These are phyloP conservation scores for Lepidotrigona ventralis DNA, from an alignment of 1,140 invertebrate species.

Conservation along the genomic window DNA sequence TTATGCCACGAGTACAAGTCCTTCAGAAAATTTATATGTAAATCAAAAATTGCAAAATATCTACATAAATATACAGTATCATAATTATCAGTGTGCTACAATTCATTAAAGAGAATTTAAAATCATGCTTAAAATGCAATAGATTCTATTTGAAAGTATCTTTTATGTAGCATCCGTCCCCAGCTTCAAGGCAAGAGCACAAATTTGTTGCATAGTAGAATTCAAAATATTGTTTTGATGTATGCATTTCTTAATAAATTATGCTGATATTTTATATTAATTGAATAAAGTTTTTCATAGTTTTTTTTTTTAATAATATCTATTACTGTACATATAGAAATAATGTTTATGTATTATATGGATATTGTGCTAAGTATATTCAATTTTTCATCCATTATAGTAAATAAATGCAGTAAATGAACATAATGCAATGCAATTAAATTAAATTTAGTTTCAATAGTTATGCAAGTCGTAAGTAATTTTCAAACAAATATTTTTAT, in stretches of 20 bases:
- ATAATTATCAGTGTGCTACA: slow-evolving; percentile 18
- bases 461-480: background rate
- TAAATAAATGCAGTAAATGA: slow-evolving; percentile 30
- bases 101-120: slow-evolving; percentile 6
- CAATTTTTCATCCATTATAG: slow-evolving; percentile 18
- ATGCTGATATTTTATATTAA: background rate
- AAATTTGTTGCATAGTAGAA: slow-evolving; percentile 24
- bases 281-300: slow-evolving; percentile 10
- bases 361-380: slow-evolving; percentile 16
- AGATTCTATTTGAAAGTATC: slow-evolving; percentile 10
- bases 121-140: slow-evolving; percentile 5
- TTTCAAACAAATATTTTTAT: background rate
- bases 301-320: slow-evolving; percentile 1
- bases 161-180: slow-evolving; percentile 39
- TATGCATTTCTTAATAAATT: slow-evolving; percentile 28
- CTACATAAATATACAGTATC: background rate
- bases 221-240: slow-evolving; percentile 13
- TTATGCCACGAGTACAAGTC: background rate
- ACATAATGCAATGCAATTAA: slow-evolving; percentile 3
- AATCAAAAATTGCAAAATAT: slow-evolving; percentile 29
- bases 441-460: slow-evolving; percentile 8
- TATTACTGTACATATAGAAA: slow-evolving; percentile 14
- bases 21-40: slow-evolving; percentile 5
- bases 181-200: slow-evolving; percentile 13
- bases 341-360: slow-evolving; percentile 26